phyloP scores from a whole-genome alignment of 2,113 vertebrate species.

The Rhegmatorhina hoffmannsi region DNA sequence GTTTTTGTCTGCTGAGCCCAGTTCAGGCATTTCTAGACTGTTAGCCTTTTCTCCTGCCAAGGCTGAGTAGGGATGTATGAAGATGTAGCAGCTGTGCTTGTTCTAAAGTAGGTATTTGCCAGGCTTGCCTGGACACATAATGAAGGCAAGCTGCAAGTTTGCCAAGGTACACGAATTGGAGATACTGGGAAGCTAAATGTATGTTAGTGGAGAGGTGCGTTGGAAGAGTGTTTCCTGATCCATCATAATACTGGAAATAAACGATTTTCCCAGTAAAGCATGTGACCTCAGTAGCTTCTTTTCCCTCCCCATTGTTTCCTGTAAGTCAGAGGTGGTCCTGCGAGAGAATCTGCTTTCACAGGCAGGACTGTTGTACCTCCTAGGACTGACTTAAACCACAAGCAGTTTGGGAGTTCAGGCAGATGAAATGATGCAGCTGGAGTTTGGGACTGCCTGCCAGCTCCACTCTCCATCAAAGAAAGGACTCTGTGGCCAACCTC shows the following conservation, averaged over 20 bases:
- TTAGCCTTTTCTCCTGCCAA: neutral
- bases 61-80: neutral
- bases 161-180: neutral
- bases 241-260: neutral
- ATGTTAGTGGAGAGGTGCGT: neutral
- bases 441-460: constrained; percentile 9
- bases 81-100: neutral
- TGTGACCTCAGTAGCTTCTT: neutral
- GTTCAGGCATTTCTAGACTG: neutral
- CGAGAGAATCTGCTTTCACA: neutral
- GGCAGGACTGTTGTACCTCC: neutral
- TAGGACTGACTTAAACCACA: neutral
- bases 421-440: constrained; percentile 41
- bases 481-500: neutral
- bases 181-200: neutral
- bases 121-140: neutral
- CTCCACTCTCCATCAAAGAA: neutral
- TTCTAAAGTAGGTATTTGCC: neutral
- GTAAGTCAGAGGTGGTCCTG: neutral
- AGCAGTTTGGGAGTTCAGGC: neutral
- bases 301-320: neutral
- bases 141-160: neutral
- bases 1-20: neutral
- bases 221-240: neutral
- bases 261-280: neutral